Evolutionary conservation across 2,797 vertebrate genomes (phyloP).

Genomic region (Philypnodon macrostomus): DNA sequence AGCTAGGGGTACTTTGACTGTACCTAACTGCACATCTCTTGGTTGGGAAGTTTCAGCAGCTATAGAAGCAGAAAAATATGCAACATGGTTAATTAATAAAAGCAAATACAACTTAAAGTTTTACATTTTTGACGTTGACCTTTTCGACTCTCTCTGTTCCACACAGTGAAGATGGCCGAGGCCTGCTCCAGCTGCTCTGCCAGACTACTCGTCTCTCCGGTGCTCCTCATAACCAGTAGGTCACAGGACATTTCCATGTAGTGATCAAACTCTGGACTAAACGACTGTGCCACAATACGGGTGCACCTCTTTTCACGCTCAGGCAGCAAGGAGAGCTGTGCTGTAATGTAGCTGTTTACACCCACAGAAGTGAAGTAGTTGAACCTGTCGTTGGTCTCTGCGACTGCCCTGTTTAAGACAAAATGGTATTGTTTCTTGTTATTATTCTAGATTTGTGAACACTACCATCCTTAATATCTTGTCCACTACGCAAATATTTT

Average conservation of each 20-base stretch:
- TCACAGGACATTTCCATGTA: constrained; percentile 81
- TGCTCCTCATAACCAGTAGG: constrained; percentile 77
- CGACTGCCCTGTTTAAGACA: constrained; percentile 71
- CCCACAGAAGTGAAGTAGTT: constrained; percentile 79
- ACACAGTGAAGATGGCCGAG: constrained; percentile 81
- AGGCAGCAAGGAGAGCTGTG: constrained; percentile 85
- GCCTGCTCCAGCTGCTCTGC: constrained; percentile 86
- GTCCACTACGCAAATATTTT: too few species aligned
- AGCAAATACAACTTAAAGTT: background rate
- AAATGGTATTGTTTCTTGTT: too few species aligned
- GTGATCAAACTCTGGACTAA: constrained; percentile 90
- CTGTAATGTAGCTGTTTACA: constrained; percentile 82
- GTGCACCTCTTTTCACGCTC: constrained; percentile 75
- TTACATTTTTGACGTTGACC: constrained; percentile 31
- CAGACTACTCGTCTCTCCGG: constrained; percentile 84
- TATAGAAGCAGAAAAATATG: constrained; percentile 17
- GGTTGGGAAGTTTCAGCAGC: constrained; percentile 27
- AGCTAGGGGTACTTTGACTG: constrained; percentile 67
- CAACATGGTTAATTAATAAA: background rate
- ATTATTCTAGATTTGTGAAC: too few species aligned
- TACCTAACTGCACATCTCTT: constrained; percentile 71
- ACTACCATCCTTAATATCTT: too few species aligned
- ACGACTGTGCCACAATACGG: constrained; percentile 75
- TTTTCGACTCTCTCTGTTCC: constrained; percentile 78
- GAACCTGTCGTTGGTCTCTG: constrained; percentile 75